phyloP scores from a whole-genome alignment of 2,797 vertebrate species.

The Chelon labrosus region DNA sequence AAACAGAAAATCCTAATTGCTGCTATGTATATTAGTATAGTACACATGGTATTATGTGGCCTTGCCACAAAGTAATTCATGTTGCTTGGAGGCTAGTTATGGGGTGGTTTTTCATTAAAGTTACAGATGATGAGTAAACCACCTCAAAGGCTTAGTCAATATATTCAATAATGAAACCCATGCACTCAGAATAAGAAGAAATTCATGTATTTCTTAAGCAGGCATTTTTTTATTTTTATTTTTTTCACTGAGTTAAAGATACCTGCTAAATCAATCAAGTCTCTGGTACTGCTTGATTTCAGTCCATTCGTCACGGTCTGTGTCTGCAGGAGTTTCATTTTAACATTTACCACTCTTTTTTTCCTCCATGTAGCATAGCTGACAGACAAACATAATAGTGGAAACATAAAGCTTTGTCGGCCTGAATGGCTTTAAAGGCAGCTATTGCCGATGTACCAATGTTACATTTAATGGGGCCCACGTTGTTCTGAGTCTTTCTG shows the following conservation, averaged over 20 bases:
- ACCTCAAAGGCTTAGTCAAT: neutral
- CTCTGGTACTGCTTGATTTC: neutral
- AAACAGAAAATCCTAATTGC: neutral
- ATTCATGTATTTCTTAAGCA: neutral
- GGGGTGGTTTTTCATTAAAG: neutral
- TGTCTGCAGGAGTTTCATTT: conserved; percentile 11
- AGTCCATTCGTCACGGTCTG: neutral
- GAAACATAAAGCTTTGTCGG: neutral
- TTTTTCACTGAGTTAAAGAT: no score
- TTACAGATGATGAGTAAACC: conserved; percentile 1
- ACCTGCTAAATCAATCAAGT: conserved; percentile 12
- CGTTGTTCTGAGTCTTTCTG: conserved; percentile 24
- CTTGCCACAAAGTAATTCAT: neutral
- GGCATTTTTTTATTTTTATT: neutral
- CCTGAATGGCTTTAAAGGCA: conserved; percentile 5
- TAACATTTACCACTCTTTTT: neutral
- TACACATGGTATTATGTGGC: neutral
- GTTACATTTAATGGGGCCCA: conserved; percentile 28
- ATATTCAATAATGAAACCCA: no score
- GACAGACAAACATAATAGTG: conserved; percentile 8
- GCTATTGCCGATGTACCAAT: neutral
- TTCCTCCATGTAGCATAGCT: conserved; percentile 5
- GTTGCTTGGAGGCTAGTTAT: neutral
- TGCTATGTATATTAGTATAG: neutral
- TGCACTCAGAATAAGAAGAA: neutral